These are phyloP conservation scores for Bombus ignitus DNA, from an alignment of 1,140 invertebrate genomes.

Conservation along the genomic window DNA sequence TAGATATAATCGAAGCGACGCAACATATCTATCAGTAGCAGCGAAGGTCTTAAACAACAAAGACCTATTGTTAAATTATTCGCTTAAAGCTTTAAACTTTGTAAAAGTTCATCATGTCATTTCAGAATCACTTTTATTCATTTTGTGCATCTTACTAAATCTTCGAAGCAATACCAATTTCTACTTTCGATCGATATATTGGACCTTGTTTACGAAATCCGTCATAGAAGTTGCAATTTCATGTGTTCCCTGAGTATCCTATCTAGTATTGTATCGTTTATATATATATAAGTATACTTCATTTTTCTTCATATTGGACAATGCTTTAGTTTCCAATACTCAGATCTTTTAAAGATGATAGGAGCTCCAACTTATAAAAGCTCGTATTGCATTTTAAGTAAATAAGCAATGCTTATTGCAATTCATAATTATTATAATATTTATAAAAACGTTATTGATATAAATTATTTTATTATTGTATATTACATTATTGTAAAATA, in stretches of 20 bases:
- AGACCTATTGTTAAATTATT: no score
- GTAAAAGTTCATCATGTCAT: no score
- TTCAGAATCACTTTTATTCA: no score
- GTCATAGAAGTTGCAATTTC: neutral
- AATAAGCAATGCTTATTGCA: no score
- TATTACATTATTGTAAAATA: neutral
- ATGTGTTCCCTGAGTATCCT: neutral
- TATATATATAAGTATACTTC: neutral
- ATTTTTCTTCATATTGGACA: no score
- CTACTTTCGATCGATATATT: neutral
- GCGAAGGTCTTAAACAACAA: no score
- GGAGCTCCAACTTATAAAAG: neutral
- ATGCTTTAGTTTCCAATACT: neutral
- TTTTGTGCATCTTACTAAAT: no score
- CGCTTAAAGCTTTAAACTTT: no score
- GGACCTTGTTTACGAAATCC: neutral
- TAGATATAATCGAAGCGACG: no score
- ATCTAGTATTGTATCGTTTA: neutral
- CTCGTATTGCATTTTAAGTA: neutral
- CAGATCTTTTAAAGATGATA: neutral
- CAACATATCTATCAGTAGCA: no score
- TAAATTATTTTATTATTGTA: neutral
- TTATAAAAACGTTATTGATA: neutral
- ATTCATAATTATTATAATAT: no score
- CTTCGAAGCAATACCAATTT: neutral